Evolutionary conservation across 2,888 invertebrate species (phyloP).

Genomic region (Diabrotica balteata): DNA sequence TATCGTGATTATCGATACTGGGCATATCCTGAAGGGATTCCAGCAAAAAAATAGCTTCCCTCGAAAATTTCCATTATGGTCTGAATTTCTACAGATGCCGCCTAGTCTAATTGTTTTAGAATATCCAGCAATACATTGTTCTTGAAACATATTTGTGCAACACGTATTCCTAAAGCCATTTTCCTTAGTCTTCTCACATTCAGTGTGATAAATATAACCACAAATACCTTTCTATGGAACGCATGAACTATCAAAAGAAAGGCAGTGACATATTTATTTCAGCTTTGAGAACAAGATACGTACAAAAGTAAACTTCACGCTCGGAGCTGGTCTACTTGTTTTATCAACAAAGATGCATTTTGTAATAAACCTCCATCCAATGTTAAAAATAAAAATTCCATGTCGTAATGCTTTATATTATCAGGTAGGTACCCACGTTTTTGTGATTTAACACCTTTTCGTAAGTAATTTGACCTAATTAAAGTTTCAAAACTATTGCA

Average conservation of each 20-base stretch:
- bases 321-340: neutral
- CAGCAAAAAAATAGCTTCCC: no score
- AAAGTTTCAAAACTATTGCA: constrained; percentile 8
- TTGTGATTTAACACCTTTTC: constrained; percentile 6
- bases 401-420: neutral
- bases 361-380: neutral
- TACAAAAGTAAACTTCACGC: neutral
- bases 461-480: constrained; percentile 7
- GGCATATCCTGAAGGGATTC: no score
- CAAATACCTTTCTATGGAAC: neutral
- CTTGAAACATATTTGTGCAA: no score
- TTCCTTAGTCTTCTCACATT: neutral
- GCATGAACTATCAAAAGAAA: neutral
- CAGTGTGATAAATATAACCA: neutral
- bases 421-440: constrained; percentile 3
- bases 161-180: no score
- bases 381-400: neutral
- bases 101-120: no score
- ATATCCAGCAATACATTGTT: no score
- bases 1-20: no score
- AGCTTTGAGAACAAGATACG: neutral
- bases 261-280: neutral
- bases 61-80: no score
- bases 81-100: no score
- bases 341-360: neutral